Conservation (phyloP, 2,797 vertebrate genomes). For the Chrysocyon brachyurus region DNA sequence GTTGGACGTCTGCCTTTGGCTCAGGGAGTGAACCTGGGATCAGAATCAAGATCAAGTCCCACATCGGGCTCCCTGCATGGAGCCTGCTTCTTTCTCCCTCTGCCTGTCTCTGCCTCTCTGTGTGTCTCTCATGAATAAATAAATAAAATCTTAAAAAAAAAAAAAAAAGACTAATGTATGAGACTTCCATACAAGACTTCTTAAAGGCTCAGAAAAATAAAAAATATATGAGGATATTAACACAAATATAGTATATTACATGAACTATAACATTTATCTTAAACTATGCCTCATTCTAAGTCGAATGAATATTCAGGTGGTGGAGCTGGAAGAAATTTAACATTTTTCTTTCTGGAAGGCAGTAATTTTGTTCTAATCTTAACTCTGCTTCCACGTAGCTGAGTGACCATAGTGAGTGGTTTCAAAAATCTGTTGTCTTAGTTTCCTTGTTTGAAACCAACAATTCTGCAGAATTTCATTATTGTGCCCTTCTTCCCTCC, state of each 20-base stretch:
- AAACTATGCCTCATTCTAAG: not conserved
- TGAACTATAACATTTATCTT: not conserved
- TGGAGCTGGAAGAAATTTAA: not conserved
- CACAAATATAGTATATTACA: not conserved
- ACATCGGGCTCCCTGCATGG: too few relatives aligned
- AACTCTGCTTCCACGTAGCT: not conserved
- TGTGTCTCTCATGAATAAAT: too few relatives aligned
- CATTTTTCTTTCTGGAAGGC: conserved; percentile 1
- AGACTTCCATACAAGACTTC: not conserved
- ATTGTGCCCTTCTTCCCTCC: not conserved
- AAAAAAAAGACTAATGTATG: not conserved
- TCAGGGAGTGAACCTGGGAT: too few relatives aligned
- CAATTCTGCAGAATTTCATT: not conserved
- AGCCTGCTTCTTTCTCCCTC: too few relatives aligned
- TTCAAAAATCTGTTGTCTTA: not conserved
- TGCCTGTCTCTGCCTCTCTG: too few relatives aligned
- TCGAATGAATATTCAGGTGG: not conserved
- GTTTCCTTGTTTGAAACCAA: conserved; percentile 17
- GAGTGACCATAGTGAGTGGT: not conserved
- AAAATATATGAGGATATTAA: not conserved
- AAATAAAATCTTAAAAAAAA: too few relatives aligned
- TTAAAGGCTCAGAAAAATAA: not conserved
- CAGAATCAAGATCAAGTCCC: too few relatives aligned
- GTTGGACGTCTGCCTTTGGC: too few relatives aligned
- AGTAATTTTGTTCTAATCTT: not conserved